Conservation (phyloP, 1,140 invertebrate species). For the Leptopilina boulardi region DNA sequence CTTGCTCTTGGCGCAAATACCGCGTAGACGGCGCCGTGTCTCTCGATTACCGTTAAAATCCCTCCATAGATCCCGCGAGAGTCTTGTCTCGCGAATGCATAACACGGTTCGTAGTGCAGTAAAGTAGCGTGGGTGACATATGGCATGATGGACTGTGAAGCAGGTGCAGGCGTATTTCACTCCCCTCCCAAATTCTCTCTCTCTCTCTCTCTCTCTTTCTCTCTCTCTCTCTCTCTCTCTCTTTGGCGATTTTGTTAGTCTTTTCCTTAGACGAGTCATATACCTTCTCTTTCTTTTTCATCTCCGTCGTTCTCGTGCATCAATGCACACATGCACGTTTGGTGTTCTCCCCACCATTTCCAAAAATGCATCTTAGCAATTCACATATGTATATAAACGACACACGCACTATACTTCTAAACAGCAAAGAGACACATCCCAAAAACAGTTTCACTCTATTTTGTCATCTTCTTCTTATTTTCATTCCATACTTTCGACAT, state of each 20-base stretch:
- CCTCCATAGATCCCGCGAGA: conserved; percentile 69
- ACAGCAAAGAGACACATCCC: conserved; percentile 28
- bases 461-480: conserved; percentile 52
- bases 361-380: conserved; percentile 40
- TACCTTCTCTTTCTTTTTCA: not conserved
- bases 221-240: no score
- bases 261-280: not conserved
- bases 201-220: no score
- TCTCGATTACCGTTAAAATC: conserved; percentile 73
- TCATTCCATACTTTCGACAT: conserved; percentile 50
- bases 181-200: conserved; percentile 34
- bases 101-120: conserved; percentile 73
- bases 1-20: conserved; percentile 55
- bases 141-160: conserved; percentile 72
- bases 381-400: conserved; percentile 43
- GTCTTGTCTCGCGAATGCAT: conserved; percentile 70
- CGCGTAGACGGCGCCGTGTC: conserved; percentile 66
- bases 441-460: conserved; percentile 52
- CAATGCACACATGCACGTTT: conserved; percentile 40
- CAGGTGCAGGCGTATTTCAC: conserved; percentile 68
- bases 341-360: conserved; percentile 32
- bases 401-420: conserved; percentile 47
- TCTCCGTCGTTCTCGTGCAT: conserved; percentile 44
- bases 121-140: conserved; percentile 75
- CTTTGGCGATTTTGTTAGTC: not conserved